Conservation (phyloP, 2,888 invertebrate genomes). For the Acronicta alni region DNA sequence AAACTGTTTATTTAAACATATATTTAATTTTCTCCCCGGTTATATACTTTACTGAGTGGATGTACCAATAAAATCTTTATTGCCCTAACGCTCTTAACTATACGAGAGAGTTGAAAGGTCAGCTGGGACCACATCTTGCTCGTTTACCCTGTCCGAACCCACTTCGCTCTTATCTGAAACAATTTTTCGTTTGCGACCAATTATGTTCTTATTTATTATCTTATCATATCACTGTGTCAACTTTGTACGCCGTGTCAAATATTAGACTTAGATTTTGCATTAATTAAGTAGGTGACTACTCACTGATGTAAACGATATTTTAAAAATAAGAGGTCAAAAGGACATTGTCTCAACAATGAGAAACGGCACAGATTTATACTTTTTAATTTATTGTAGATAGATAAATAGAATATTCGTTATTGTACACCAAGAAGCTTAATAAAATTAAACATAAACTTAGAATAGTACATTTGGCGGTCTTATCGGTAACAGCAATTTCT, state of each 20-base stretch:
- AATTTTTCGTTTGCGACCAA: conserved; percentile 21
- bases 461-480: too few relatives aligned
- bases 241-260: conserved; percentile 5
- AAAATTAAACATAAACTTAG: too few relatives aligned
- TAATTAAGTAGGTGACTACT: background rate
- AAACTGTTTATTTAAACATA: conserved; percentile 25
- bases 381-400: too few relatives aligned
- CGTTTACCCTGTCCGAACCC: conserved; percentile 40
- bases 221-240: conserved; percentile 31
- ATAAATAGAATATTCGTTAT: too few relatives aligned
- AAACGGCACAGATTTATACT: too few relatives aligned
- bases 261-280: too few relatives aligned
- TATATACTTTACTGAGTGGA: conserved; percentile 24
- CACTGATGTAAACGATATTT: background rate
- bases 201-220: conserved; percentile 19
- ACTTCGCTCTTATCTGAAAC: conserved; percentile 30
- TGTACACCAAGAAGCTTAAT: too few relatives aligned
- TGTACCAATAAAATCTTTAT: conserved; percentile 48
- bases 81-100: conserved; percentile 37
- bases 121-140: conserved; percentile 37
- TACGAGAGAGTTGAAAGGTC: conserved; percentile 52
- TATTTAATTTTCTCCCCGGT: conserved; percentile 9
- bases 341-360: too few relatives aligned
- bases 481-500: too few relatives aligned
- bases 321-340: background rate